phyloP scores from a whole-genome alignment of 2,888 invertebrate species.

The Cosmopolites sordidus region DNA sequence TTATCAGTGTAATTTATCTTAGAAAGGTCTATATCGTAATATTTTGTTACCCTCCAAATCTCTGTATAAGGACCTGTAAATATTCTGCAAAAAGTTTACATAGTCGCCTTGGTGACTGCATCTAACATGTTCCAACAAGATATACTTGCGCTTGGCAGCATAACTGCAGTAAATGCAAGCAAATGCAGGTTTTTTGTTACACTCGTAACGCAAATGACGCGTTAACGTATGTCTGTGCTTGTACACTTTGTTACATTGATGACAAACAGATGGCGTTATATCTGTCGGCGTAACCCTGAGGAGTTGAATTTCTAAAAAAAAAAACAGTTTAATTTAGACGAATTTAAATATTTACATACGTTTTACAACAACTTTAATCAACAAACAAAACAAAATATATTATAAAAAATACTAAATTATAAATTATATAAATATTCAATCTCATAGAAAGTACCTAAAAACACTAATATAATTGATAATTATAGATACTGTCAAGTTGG shows the following conservation, averaged over 20 bases:
- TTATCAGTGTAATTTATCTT: too few species aligned
- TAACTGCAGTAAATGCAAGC: constrained; percentile 37
- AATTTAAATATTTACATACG: too few species aligned
- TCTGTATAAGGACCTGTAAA: constrained; percentile 11
- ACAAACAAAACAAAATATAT: too few species aligned
- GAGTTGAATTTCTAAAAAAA: constrained; percentile 7
- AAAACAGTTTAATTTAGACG: too few species aligned
- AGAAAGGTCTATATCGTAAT: too few species aligned
- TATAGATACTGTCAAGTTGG: too few species aligned
- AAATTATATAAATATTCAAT: too few species aligned
- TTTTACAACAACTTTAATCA: too few species aligned
- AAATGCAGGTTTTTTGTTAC: constrained; percentile 23
- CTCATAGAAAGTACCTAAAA: too few species aligned
- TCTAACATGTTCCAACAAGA: constrained; percentile 26
- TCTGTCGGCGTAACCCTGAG: constrained; percentile 2
- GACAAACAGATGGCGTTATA: constrained; percentile 12
- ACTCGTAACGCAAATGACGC: constrained; percentile 24
- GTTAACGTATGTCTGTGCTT: constrained; percentile 22
- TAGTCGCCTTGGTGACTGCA: constrained; percentile 20
- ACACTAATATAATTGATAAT: too few species aligned
- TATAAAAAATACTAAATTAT: too few species aligned
- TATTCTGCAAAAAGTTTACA: constrained; percentile 19
- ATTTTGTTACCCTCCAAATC: not conserved
- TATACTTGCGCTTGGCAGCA: constrained; percentile 39
- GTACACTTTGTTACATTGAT: constrained; percentile 25